Percentiles rank a stretch among this genome's conserved stretches.
Conservation (phyloP, 2,888 invertebrate genomes). For the Lamellibrachia columna region DNA sequence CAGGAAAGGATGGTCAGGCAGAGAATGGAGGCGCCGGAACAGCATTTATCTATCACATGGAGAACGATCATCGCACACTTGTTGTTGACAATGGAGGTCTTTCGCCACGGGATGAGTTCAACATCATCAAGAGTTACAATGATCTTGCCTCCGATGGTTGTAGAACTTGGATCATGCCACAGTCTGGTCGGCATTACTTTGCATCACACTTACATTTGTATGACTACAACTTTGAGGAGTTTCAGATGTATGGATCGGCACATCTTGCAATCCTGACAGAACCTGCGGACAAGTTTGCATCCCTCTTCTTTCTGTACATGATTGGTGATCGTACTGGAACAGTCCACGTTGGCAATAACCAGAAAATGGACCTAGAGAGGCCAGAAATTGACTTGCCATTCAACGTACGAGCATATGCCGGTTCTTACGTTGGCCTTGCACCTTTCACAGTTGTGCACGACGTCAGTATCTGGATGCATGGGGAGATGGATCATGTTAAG, state of each 20-base stretch:
- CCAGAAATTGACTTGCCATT: constrained; percentile 50
- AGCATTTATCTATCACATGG: constrained; percentile 49
- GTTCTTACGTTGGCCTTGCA: constrained; percentile 47
- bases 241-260: constrained; percentile 50
- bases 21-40: constrained; percentile 51
- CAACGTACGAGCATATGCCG: constrained; percentile 48
- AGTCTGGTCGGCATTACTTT: constrained; percentile 45
- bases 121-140: constrained; percentile 39
- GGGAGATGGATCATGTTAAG: constrained; percentile 47
- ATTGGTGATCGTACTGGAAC: constrained; percentile 54
- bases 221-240: constrained; percentile 47
- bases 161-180: constrained; percentile 48
- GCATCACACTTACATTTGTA: constrained; percentile 42
- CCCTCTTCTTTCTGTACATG: constrained; percentile 52
- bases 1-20: constrained; percentile 30
- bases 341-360: constrained; percentile 46
- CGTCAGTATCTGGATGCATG: constrained; percentile 52
- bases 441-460: constrained; percentile 49
- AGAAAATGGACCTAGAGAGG: constrained; percentile 47
- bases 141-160: constrained; percentile 47
- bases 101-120: constrained; percentile 39
- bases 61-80: constrained; percentile 48
- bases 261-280: constrained; percentile 47
- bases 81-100: constrained; percentile 48
- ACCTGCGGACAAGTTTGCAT: constrained; percentile 40